Evolutionary conservation across 1,140 invertebrate species (phyloP), one percentile per base, ranked within the genome.

Genomic region (Drosophila murphyi): DNA sequence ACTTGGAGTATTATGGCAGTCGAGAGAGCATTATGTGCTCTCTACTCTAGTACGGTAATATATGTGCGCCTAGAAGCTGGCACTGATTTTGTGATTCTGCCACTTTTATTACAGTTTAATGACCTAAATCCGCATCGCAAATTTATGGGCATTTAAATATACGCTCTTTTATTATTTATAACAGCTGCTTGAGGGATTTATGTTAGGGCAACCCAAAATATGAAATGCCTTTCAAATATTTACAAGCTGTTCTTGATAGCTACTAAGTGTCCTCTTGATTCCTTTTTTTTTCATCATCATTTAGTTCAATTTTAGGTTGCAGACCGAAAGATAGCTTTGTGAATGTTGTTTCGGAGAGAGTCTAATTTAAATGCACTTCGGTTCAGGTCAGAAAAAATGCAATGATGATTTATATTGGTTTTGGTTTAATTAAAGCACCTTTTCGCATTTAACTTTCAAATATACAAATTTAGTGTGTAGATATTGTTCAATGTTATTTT

Each of bases 101-200:
- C 51, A 47, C 56, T 76, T 89, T 89, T 89, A 89, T 72, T 85
- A 85, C 85, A 76, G 68, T 90, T 90, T 89, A 89, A 89, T 89
- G 83, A 80, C 80, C 80, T 60, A 64, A 82, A 88, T 67, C 74
- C 76, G 80, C 77, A 77, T 72, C 70, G 56, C 67, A 83, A 89
- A 88, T 88, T 88, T 88, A 88, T 80, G 85, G 70, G 69, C 83
- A 88, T 89, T 83, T 88, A 88, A 88, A 87, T 87, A 81, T 73
- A 80, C 65, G 74, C 78, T 78, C 63, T 61, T 88, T 80, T 88
- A 88, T 88, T 88, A 89, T 89, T 88, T 88, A 83, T 85, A 85
- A 89, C 85, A 88, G 77, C 78, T 88, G 85, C 78, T 89, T 48
- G 3, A 34, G 45, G 69, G 74, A 81, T 80, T 89, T 78, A 62